Evolutionary conservation across 2,113 vertebrate species (phyloP).

Genomic region (Hydrolagus affinis): DNA sequence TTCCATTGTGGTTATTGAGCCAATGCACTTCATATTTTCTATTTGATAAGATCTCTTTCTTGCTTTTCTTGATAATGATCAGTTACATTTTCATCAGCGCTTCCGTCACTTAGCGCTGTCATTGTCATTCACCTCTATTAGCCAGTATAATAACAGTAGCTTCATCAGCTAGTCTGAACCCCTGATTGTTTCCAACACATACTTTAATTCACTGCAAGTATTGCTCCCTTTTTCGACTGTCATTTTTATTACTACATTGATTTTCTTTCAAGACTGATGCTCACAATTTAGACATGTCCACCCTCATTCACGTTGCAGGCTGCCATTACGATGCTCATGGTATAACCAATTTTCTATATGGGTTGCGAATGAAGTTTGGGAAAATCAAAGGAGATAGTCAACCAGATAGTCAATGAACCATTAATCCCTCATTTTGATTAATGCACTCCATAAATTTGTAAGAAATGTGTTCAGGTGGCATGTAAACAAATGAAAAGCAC

Average conservation of each 20-base stretch:
- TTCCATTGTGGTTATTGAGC: constrained; percentile 31
- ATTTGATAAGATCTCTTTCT: constrained; percentile 25
- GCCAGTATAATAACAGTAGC: background rate
- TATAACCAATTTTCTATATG: background rate
- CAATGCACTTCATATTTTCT: constrained; percentile 29
- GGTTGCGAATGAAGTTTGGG: background rate
- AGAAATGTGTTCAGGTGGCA: background rate
- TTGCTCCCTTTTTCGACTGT: background rate
- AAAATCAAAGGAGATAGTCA: background rate
- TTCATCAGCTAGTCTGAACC: constrained; percentile 18
- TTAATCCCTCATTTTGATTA: background rate
- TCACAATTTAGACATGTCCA: constrained; percentile 16
- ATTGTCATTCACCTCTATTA: constrained; percentile 23
- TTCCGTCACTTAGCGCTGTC: constrained; percentile 14
- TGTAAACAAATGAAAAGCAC: too few species aligned
- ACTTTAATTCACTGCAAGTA: constrained; percentile 20
- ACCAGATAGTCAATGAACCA: too few species aligned
- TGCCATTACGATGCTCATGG: background rate
- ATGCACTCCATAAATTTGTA: background rate
- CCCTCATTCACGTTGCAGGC: background rate
- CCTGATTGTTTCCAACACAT: constrained; percentile 14
- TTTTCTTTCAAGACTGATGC: background rate
- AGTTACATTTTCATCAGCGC: constrained; percentile 24
- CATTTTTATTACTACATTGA: constrained; percentile 3
- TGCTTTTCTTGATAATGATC: constrained; percentile 24